These are phyloP conservation scores for Eurois occulta DNA, from an alignment of 2,888 invertebrate species.

Conservation along the genomic window DNA sequence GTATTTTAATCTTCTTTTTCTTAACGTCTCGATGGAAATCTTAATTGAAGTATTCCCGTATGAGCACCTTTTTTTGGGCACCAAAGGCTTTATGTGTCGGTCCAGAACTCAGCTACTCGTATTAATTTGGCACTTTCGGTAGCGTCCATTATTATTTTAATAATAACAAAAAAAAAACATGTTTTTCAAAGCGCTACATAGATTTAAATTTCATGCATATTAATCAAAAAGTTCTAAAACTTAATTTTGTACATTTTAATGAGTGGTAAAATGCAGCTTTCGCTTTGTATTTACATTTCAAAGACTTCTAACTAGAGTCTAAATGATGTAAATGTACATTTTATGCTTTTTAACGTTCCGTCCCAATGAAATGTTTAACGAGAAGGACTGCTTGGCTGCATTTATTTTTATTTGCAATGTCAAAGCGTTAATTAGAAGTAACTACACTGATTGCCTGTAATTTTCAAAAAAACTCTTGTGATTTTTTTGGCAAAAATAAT, in stretches of 20 bases:
- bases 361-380: not conserved
- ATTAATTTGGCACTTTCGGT: no score
- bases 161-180: not conserved
- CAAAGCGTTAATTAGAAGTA: slow-evolving; percentile 1
- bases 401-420: not conserved
- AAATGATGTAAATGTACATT: slow-evolving; percentile 34
- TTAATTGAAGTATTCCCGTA: no score
- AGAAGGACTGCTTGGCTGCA: not conserved
- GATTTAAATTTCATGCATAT: not conserved
- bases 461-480: not conserved
- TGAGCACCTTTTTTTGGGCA: no score
- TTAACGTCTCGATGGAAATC: no score
- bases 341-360: not conserved
- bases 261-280: slow-evolving; percentile 20
- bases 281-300: slow-evolving; percentile 37
- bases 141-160: no score
- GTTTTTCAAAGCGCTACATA: not conserved
- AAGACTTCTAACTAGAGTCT: slow-evolving; percentile 27
- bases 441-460: not conserved
- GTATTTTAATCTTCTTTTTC: no score
- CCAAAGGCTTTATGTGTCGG: no score
- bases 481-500: no score
- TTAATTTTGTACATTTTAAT: slow-evolving; percentile 19
- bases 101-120: no score
- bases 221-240: not conserved